Evolutionary conservation across 2,797 vertebrate genomes (phyloP), one percentile per base, ranked within the genome.

Genomic region (Anguilla marmorata): DNA sequence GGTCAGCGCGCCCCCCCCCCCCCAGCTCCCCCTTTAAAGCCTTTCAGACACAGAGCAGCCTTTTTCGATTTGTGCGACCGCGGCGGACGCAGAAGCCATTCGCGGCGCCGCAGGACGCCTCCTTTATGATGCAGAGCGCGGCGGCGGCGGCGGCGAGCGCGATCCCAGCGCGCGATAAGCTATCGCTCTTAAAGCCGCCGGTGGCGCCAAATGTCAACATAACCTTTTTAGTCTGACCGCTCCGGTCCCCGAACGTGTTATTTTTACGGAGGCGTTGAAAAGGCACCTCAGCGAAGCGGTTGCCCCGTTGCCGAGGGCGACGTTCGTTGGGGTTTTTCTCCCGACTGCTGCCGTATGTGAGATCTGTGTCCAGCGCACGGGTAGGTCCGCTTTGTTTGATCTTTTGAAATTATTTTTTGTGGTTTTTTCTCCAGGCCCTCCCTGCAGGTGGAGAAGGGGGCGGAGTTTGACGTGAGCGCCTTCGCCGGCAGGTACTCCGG

Each of bases 401-500:
- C 54, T 69, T 11, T 24, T 19, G 41, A 24, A 60, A 24, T 45
- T 54, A 2, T 79, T 76, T 60, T 86, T 66, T 9, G 14, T n/a
- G 48, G 33, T 66, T 9, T 45, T 54, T 21, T 79, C 27, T 87
- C 9, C 45, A 89, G 95, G 72, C 88, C 92, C 0, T 90, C 87
- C 85, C 56, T 87, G 16, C 93, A 3, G 2, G 89, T 96, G 30
- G 90, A 93, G 79, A 86, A 54, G 12, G 90, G 87, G 54, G 92
- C 93, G 0, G 89, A 93, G 89, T 93, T 97, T 50, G 90, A 96
- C 89, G 66, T 92, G 82, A 91, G 95, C 72, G 86, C 54, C 27
- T 95, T 96, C 92, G 91, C 88, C 89, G 94, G 93, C 92, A 96
- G 95, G 92, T 95, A 90, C 90, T 89, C 94, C 0, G 96, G 94